phyloP scores from a whole-genome alignment of 2,113 vertebrate genomes.

The Protomyctophum bolini region DNA sequence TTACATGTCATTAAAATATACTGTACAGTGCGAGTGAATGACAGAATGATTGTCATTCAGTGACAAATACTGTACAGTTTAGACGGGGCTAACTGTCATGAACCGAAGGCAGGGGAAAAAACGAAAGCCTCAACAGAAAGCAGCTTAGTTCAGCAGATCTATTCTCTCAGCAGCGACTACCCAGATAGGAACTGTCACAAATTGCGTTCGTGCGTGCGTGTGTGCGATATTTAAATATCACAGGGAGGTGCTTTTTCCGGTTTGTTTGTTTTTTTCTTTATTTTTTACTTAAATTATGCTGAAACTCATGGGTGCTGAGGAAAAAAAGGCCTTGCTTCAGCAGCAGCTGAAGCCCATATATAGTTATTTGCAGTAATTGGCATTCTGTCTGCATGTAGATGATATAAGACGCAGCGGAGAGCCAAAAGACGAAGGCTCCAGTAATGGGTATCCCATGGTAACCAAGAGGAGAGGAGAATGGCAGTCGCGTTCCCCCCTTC shows the following conservation, averaged over 20 bases:
- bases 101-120: too few relatives aligned
- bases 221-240: neutral
- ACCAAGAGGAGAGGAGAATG: neutral
- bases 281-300: neutral
- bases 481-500: neutral
- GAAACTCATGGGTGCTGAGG: neutral
- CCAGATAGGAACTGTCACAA: too few relatives aligned
- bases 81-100: too few relatives aligned
- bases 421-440: neutral
- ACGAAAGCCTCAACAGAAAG: too few relatives aligned
- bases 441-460: constrained; percentile 25
- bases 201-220: too few relatives aligned
- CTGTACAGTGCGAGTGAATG: too few relatives aligned
- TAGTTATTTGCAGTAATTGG: constrained; percentile 26
- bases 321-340: constrained; percentile 7
- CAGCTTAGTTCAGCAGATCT: too few relatives aligned
- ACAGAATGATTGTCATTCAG: too few relatives aligned
- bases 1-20: too few relatives aligned
- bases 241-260: constrained; percentile 3
- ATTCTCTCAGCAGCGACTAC: too few relatives aligned
- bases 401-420: constrained; percentile 11
- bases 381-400: constrained; percentile 22
- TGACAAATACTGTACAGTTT: too few relatives aligned
- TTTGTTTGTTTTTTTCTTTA: neutral
- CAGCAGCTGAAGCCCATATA: constrained; percentile 10